These are phyloP conservation scores for Semicossyphus pulcher DNA, from an alignment of 2,113 vertebrate genomes.

Conservation along the genomic window DNA sequence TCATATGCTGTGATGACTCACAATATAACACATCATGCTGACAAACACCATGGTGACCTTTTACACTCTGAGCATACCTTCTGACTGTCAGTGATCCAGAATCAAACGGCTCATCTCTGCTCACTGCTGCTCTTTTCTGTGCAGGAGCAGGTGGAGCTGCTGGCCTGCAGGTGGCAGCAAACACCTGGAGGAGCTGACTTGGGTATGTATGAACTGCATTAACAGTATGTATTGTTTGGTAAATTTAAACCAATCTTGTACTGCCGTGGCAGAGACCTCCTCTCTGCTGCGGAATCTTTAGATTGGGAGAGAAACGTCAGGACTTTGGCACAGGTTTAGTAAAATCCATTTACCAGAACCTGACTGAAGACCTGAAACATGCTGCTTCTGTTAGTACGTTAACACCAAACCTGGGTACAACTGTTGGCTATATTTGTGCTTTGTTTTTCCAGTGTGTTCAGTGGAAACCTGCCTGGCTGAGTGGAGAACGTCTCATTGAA, in stretches of 20 bases:
- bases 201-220: neutral
- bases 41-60: slow-evolving; percentile 55
- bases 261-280: slow-evolving; percentile 73
- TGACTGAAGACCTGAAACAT: slow-evolving; percentile 84
- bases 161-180: neutral
- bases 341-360: slow-evolving; percentile 58
- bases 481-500: neutral
- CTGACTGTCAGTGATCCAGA: neutral
- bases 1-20: slow-evolving; percentile 43
- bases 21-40: slow-evolving; percentile 75
- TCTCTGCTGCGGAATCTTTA: slow-evolving; percentile 76
- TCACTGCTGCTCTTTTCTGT: neutral
- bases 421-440: neutral
- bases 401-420: accelerated
- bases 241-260: slow-evolving; percentile 72
- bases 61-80: slow-evolving; percentile 42
- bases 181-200: accelerated
- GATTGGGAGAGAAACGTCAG: slow-evolving; percentile 80
- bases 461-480: neutral
- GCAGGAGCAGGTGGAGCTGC: neutral
- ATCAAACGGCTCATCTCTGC: neutral
- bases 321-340: slow-evolving; percentile 83
- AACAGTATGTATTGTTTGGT: neutral
- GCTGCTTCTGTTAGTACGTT: accelerated
- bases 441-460: neutral